Conservation (phyloP, 2,113 vertebrate species). For the Brevimyrus niger region DNA sequence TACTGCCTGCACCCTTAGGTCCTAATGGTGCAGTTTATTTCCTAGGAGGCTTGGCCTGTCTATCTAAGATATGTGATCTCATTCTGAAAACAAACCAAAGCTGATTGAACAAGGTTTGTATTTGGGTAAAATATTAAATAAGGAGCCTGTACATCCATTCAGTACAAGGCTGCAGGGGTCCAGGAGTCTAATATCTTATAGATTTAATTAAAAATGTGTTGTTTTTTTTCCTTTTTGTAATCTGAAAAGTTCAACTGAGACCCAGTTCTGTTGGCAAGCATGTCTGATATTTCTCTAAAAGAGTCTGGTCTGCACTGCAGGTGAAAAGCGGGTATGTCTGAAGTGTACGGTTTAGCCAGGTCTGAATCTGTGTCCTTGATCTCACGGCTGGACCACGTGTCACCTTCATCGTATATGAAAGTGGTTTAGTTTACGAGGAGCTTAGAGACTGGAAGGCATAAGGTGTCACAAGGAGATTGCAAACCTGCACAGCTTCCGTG, state of each 20-base stretch:
- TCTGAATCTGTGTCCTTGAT: neutral
- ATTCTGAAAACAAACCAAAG: neutral
- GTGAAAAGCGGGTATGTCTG: neutral
- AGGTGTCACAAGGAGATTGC: neutral
- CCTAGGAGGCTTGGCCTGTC: neutral
- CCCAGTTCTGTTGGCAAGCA: neutral
- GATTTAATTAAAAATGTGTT: neutral
- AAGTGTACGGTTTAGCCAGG: neutral
- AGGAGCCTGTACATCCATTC: neutral
- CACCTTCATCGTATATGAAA: neutral
- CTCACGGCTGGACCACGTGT: neutral
- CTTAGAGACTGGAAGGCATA: neutral
- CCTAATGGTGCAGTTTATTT: neutral
- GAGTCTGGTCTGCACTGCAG: neutral
- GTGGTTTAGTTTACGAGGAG: neutral
- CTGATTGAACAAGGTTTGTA: neutral
- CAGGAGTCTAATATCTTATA: neutral
- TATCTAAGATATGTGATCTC: neutral
- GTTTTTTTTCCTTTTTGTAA: neutral
- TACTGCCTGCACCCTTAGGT: neutral
- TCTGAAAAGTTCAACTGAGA: neutral
- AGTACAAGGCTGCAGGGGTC: neutral
- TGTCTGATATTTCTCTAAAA: neutral
- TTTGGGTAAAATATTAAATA: neutral
- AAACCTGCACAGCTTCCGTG: neutral